These are phyloP conservation scores for Zophobas atratus DNA, from an alignment of 1,140 invertebrate species.

Conservation along the genomic window DNA sequence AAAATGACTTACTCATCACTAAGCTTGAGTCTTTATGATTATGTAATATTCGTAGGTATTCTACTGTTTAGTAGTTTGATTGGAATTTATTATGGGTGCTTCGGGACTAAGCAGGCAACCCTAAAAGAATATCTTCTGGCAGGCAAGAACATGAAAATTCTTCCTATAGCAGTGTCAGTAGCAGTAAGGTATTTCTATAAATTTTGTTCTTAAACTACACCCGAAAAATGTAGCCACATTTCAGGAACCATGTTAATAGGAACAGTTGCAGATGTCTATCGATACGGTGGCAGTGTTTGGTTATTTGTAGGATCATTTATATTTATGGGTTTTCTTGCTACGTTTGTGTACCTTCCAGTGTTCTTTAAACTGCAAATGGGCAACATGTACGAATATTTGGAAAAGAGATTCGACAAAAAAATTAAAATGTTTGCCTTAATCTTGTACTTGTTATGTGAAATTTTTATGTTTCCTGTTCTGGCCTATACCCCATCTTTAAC, in stretches of 20 bases:
- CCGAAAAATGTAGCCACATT: constrained; percentile 75
- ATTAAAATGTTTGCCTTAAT: constrained; percentile 74
- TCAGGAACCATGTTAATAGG: constrained; percentile 85
- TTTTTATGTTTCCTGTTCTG: constrained; percentile 72
- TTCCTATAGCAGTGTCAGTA: constrained; percentile 73
- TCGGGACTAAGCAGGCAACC: constrained; percentile 71
- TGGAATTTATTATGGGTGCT: constrained; percentile 76
- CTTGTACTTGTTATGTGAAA: constrained; percentile 68
- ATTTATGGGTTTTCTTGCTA: background rate
- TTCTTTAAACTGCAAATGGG: constrained; percentile 83
- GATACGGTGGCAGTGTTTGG: constrained; percentile 79
- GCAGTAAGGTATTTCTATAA: constrained; percentile 68
- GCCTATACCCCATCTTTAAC: constrained; percentile 76
- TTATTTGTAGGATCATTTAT: constrained; percentile 53
- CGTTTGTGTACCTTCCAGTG: constrained; percentile 72
- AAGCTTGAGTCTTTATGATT: constrained; percentile 65
- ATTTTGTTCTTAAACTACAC: background rate
- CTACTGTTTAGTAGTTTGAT: constrained; percentile 72
- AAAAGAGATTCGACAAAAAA: constrained; percentile 61
- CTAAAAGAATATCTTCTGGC: constrained; percentile 76
- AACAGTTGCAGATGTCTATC: constrained; percentile 84
- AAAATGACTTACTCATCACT: no score
- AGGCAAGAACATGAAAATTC: constrained; percentile 72
- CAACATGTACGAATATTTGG: constrained; percentile 77
- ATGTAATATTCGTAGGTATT: constrained; percentile 71